Evolutionary conservation across 2,113 vertebrate genomes (phyloP).

Genomic region (Urocitellus parryii): DNA sequence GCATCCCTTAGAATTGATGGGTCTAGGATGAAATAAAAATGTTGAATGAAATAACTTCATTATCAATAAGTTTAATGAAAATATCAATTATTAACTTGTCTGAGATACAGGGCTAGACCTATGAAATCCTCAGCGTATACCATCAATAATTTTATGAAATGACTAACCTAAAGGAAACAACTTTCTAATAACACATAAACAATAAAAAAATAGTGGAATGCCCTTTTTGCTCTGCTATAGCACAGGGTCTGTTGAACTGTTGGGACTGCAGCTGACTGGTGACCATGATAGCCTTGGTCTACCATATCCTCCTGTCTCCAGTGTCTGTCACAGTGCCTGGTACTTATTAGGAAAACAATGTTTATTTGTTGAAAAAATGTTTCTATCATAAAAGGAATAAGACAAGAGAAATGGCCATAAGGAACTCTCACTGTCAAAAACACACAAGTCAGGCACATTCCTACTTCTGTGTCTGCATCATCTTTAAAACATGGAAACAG

Average conservation of each 20-base stretch:
- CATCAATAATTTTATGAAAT: background rate
- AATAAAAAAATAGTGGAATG: background rate
- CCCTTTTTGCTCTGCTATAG: rapidly evolving
- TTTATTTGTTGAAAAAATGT: background rate
- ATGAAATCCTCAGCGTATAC: background rate
- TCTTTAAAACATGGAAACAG: background rate
- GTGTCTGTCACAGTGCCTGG: rapidly evolving
- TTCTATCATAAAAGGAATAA: background rate
- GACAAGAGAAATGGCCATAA: background rate
- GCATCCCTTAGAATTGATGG: constrained; percentile 48
- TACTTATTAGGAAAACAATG: background rate
- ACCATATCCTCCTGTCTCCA: no score
- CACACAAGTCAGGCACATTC: background rate
- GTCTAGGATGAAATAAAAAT: constrained; percentile 62
- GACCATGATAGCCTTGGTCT: background rate
- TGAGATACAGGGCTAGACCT: background rate
- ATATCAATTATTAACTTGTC: constrained; percentile 57
- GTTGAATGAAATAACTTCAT: constrained; percentile 54
- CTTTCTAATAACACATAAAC: background rate
- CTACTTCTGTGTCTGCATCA: background rate
- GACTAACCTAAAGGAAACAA: background rate
- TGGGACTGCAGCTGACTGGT: background rate
- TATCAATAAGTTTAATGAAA: constrained; percentile 58
- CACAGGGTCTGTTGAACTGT: no score
- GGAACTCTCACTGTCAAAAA: background rate